These are phyloP conservation scores for Drosophila santomea DNA, from an alignment of 1,140 invertebrate genomes.

Conservation along the genomic window DNA sequence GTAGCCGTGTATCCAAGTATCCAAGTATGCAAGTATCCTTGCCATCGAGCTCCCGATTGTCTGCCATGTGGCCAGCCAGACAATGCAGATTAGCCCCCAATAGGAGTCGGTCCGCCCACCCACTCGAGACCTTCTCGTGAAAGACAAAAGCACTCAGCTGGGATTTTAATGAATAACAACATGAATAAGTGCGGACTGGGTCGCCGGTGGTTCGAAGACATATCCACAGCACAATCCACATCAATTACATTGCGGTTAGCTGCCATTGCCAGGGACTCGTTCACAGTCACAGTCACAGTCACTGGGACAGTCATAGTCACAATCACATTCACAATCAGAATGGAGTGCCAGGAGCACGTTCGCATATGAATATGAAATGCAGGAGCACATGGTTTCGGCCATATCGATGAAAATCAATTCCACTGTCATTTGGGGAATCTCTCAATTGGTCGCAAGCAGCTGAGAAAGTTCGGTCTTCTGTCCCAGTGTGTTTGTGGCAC, in stretches of 20 bases:
- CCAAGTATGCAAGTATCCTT: conserved; percentile 1
- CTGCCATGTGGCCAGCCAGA: conserved; percentile 49
- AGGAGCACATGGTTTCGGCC: conserved; percentile 31
- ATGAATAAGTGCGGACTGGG: conserved; percentile 16
- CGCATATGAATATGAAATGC: conserved; percentile 61
- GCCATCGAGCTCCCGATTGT: conserved; percentile 11
- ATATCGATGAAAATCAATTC: conserved; percentile 70
- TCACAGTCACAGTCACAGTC: background rate
- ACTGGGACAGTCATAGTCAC: background rate
- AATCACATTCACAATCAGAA: background rate
- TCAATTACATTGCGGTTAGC: conserved; percentile 52
- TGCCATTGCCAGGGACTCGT: conserved; percentile 41
- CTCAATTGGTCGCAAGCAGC: conserved; percentile 47
- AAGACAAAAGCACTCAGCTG: conserved; percentile 54
- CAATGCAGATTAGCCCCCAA: conserved; percentile 68
- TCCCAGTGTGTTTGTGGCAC: conserved; percentile 49
- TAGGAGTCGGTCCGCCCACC: background rate
- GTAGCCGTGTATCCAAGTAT: conserved; percentile 29
- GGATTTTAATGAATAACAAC: conserved; percentile 75
- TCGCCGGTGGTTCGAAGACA: background rate
- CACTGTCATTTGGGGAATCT: conserved; percentile 56
- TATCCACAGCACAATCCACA: conserved; percentile 37
- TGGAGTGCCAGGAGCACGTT: conserved; percentile 36
- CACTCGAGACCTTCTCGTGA: conserved; percentile 48
- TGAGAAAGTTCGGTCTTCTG: conserved; percentile 45